Base-by-base conservation (phyloP, 2,888 invertebrate genomes). In the Oligia latruncula region DNA sequence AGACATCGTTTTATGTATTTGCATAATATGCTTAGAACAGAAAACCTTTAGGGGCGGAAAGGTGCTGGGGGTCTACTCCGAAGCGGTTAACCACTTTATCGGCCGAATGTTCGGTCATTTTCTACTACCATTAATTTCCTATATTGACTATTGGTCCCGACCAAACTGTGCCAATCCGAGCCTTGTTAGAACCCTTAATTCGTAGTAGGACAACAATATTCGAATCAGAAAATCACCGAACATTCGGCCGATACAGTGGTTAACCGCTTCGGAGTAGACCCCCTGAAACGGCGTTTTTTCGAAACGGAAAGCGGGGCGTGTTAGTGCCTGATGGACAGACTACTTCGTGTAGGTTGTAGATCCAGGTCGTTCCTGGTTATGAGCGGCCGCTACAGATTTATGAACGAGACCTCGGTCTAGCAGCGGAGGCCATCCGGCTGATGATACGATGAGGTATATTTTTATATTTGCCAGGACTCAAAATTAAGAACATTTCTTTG, bases 1-100 rank as follows among this genome's bases (percentile, higher is more conserved):
- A 90, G 65, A 55, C 20, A 29, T 52, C 15, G 2, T 29, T 74
- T 58, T 71, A 35, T n/a, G 17, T 49, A 35, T 17, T 49, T 35
- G 5, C 35, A 55, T 52, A 55, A 29, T 15, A 73, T 46, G 6
- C 17, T 2, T 15, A 43, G n/a, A 40, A 40, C 17, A 52, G 40
- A 15, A 20, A 9, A n/a, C 52, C 20, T 3, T 70, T 74, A 23
- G 17, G 0, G 17, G 4, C 3, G 8, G 35, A 74, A 74, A 71
- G 5, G 1, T n/a, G 11, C 6, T 60, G n/a, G n/a, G n/a, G n/a
- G n/a, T n/a, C n/a, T n/a, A n/a, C n/a, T n/a, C n/a, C n/a, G n/a
- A n/a, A n/a, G n/a, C n/a, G n/a, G n/a, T n/a, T n/a, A n/a, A n/a
- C n/a, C n/a, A n/a, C n/a, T n/a, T n/a, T n/a, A n/a, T n/a, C n/a